Evolutionary conservation across 92 coral and sea anemone genomes (phyloP).

Genomic region (Diadumene lineata): DNA sequence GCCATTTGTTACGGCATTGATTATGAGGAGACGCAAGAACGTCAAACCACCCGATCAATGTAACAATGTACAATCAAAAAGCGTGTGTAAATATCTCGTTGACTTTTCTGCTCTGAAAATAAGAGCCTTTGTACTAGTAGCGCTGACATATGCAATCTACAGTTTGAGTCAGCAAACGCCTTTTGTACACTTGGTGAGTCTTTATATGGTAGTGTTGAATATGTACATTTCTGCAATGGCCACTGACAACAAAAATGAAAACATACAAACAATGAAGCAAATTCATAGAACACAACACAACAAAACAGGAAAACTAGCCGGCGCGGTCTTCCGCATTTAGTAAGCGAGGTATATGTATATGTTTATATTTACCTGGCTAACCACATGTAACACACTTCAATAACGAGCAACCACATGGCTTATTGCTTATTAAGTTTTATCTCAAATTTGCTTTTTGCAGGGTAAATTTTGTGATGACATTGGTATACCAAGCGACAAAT

Average conservation of each 20-base stretch:
- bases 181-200: not conserved
- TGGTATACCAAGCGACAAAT: not conserved
- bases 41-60: no score
- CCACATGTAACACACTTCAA: no score
- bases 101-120: not conserved
- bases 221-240: no score
- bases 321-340: not conserved
- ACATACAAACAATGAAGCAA: no score
- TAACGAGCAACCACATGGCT: no score
- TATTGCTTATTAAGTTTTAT: not conserved
- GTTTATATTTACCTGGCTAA: not conserved
- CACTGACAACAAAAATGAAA: no score
- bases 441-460: not conserved
- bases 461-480: conserved; percentile 4
- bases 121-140: not conserved
- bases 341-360: not conserved
- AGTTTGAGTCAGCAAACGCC: not conserved
- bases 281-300: no score
- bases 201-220: no score
- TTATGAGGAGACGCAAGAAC: not conserved
- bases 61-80: no score
- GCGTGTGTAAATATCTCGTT: not conserved
- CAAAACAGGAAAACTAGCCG: not conserved
- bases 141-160: not conserved
- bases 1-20: not conserved